Evolutionary conservation across 2,888 invertebrate species (phyloP).

Genomic region (Eristalis intricaria): DNA sequence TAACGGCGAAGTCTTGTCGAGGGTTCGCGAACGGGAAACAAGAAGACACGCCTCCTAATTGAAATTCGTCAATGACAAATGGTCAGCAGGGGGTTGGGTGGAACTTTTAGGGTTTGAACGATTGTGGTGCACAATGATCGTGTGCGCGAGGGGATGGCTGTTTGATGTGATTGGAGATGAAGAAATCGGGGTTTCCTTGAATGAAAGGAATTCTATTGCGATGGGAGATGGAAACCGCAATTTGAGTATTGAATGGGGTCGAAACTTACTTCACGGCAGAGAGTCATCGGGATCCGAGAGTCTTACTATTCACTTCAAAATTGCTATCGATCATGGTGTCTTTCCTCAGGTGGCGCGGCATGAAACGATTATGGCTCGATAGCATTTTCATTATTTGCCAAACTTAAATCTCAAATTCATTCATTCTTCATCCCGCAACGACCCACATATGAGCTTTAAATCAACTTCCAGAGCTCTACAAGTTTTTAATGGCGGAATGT

Average conservation of each 20-base stretch:
- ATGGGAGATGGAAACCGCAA: background rate
- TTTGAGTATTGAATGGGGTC: background rate
- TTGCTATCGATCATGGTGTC: no score
- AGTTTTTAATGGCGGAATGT: no score
- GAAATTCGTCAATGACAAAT: conserved; percentile 30
- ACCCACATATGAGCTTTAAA: no score
- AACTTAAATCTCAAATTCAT: no score
- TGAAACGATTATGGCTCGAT: no score
- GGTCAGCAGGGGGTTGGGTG: conserved; percentile 15
- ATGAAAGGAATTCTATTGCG: background rate
- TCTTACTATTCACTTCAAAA: no score
- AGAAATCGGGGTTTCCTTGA: background rate
- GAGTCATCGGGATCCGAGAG: no score
- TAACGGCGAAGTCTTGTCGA: conserved; percentile 9
- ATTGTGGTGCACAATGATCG: background rate
- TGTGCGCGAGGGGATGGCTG: background rate
- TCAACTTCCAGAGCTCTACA: no score
- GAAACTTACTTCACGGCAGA: background rate
- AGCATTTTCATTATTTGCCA: no score
- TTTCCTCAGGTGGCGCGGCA: no score
- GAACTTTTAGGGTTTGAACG: background rate
- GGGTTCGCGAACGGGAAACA: conserved; percentile 5
- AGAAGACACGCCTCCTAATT: conserved; percentile 47
- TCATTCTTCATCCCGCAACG: no score
- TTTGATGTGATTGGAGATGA: background rate